Evolutionary conservation across 2,797 vertebrate species (phyloP), one percentile per base, ranked within the genome.

Genomic region (Leptatherina wallacei): DNA sequence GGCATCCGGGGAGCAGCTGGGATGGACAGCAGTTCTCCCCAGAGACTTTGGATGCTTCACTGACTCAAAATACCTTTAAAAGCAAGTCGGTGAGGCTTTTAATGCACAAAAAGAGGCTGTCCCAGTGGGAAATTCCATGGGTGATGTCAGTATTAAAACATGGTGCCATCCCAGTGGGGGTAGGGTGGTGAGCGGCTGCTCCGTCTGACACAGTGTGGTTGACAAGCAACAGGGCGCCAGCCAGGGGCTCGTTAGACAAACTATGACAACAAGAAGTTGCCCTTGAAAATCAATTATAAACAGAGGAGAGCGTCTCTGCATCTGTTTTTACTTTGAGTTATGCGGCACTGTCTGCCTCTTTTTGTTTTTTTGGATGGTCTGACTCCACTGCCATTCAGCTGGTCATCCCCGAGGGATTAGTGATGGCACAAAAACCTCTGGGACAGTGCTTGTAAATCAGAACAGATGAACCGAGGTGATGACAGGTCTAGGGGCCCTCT

Each of bases 241-340:
- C 71, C 90, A 42, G 77, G 57, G 73, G 77, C 92, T 95, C 74
- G 89, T 95, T 95, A 94, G 92, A 90, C 92, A 87, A 91, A 92
- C 92, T 92, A 83, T 93, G 93, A 94, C 92, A 94, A 94, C 90
- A 92, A 92, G 84, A 92, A 78, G 80, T 75, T 91, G 88, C 88
- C 94, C 92, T 94, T 94, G 92, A 94, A 94, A 94, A 95, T 95
- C 93, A 94, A 94, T 95, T 95, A 92, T 89, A 93, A 94, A 89
- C 91, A 89, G 44, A 47, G 82, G 64, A 77, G 81, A 87, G 76
- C 61, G 57, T 83, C 88, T 33, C 73, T 87, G 87, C 93, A 94
- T 95, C 93, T 95, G 93, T 94, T 94, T 93, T 88, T 93, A 78
- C 83, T 94, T 60, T 86, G 72, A 90, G 86, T 88, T 87, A 87